phyloP scores from a whole-genome alignment of 2,113 vertebrate genomes.

The Passer domesticus region DNA sequence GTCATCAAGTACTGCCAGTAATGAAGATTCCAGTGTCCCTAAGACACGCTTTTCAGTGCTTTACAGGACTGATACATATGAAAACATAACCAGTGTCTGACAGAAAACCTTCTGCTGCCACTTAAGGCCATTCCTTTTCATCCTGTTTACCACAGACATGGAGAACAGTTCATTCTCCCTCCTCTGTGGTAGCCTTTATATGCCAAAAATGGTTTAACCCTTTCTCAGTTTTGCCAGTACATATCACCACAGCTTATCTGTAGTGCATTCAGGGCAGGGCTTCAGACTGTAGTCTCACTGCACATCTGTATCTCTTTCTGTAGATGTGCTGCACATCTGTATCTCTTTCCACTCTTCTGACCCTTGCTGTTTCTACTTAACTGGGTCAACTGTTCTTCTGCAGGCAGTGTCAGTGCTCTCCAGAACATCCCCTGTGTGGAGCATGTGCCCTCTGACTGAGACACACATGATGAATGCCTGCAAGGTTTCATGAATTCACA shows the following conservation, averaged over 20 bases:
- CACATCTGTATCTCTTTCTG: background rate
- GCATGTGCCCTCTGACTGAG: background rate
- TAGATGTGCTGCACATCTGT: background rate
- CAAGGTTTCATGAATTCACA: background rate
- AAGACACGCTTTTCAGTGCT: background rate
- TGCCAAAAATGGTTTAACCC: background rate
- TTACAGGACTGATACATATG: background rate
- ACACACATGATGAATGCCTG: accelerated
- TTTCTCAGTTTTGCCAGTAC: background rate
- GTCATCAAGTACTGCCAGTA: background rate
- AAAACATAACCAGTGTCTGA: background rate
- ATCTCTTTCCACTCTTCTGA: background rate
- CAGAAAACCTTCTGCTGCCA: background rate
- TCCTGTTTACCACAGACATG: background rate
- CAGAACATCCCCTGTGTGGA: no score
- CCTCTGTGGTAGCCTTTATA: background rate
- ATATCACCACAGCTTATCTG: background rate
- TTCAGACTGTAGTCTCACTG: background rate
- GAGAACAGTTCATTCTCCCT: background rate
- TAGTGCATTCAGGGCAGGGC: background rate
- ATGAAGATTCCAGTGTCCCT: background rate
- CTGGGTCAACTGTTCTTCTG: background rate
- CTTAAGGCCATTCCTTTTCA: background rate
- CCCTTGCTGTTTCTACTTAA: background rate
- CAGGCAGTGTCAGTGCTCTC: background rate